Percentiles rank a stretch among this genome's conserved stretches.
Conservation (phyloP, 2,797 vertebrate genomes). For the Myotis myotis region DNA sequence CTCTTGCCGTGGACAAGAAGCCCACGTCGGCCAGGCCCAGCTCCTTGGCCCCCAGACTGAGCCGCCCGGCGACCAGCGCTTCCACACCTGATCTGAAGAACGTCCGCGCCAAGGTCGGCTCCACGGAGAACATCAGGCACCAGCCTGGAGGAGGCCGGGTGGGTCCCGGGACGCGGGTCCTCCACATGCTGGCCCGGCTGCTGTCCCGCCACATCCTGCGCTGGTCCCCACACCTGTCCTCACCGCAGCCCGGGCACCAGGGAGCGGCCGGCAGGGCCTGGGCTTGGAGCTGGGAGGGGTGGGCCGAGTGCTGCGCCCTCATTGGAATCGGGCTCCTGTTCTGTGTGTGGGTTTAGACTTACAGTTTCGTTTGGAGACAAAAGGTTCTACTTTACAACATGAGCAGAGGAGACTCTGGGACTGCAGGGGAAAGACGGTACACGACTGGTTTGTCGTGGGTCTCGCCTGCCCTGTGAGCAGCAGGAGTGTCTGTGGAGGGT, state of each 20-base stretch:
- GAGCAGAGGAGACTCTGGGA: neutral
- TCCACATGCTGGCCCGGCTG: neutral
- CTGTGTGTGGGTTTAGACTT: neutral
- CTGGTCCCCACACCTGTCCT: slow-evolving; percentile 42
- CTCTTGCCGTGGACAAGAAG: slow-evolving; percentile 87
- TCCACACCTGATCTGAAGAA: slow-evolving; percentile 88
- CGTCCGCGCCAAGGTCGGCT: slow-evolving; percentile 92
- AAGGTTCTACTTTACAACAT: neutral
- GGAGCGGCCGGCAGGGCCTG: neutral
- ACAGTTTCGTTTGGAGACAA: neutral
- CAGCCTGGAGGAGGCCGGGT: slow-evolving; percentile 96
- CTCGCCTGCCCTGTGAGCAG: neutral
- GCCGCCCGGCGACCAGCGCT: slow-evolving; percentile 76
- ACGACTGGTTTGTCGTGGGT: neutral
- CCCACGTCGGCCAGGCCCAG: slow-evolving; percentile 74
- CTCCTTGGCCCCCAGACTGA: slow-evolving; percentile 60
- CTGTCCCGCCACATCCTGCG: neutral
- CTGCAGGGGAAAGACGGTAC: neutral
- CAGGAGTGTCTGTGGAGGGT: neutral
- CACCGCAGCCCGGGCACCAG: neutral
- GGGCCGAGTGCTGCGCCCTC: neutral
- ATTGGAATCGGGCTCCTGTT: neutral
- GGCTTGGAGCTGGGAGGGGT: neutral
- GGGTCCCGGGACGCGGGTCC: slow-evolving; percentile 38
- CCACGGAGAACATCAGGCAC: slow-evolving; percentile 94